Evolutionary conservation across 1,140 invertebrate genomes (phyloP).

Genomic region (Ptiloglossa arizonensis): DNA sequence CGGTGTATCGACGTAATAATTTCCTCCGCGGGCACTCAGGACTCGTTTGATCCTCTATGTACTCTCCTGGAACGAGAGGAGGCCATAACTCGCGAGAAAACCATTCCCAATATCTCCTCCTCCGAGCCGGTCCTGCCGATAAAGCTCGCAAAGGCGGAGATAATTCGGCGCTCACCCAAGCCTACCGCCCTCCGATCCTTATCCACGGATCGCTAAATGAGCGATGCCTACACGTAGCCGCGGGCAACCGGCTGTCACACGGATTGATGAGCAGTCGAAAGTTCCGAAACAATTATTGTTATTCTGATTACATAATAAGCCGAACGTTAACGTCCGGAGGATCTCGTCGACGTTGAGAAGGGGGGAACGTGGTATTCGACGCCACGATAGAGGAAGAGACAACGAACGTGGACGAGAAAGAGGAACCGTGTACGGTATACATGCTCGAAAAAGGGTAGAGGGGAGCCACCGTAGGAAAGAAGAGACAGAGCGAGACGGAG

Average conservation of each 20-base stretch:
- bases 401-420: conserved; percentile 31
- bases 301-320: conserved; percentile 80
- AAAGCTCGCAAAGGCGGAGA: conserved; percentile 36
- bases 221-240: conserved; percentile 54
- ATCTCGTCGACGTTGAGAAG: conserved; percentile 17
- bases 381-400: conserved; percentile 29
- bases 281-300: conserved; percentile 77
- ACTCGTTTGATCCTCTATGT: not conserved
- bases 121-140: not conserved
- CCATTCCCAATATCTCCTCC: conserved; percentile 9
- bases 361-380: not conserved
- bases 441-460: conserved; percentile 45
- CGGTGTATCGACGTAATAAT: conserved; percentile 10
- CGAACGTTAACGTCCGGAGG: conserved; percentile 41
- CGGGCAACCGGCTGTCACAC: conserved; percentile 70
- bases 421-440: not conserved
- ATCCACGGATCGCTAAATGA: conserved; percentile 46
- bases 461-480: conserved; percentile 45
- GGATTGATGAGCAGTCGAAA: conserved; percentile 76
- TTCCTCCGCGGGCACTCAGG: not conserved
- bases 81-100: conserved; percentile 36
- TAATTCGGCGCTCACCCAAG: conserved; percentile 34
- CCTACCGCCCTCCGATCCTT: conserved; percentile 21
- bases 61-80: not conserved
- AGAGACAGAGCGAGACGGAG: conserved; percentile 19